These are phyloP conservation scores for Atethmia centrago DNA, from an alignment of 2,888 invertebrate genomes.

Conservation along the genomic window DNA sequence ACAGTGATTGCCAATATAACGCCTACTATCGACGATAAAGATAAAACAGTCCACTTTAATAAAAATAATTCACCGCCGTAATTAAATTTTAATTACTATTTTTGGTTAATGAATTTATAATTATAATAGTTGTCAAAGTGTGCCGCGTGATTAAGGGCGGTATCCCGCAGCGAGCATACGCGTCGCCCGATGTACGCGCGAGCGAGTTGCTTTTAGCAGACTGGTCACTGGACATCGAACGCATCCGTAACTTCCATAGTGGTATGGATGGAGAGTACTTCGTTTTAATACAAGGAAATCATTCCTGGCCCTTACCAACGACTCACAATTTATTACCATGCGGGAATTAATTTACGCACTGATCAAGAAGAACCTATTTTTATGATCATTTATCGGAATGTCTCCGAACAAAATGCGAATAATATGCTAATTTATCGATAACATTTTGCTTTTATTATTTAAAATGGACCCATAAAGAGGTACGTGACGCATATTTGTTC, in stretches of 20 bases:
- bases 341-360: conserved; percentile 55
- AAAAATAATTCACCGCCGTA: conserved; percentile 15
- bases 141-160: conserved; percentile 72
- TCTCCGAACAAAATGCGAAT: conserved; percentile 35
- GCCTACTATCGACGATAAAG: conserved; percentile 30
- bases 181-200: conserved; percentile 77
- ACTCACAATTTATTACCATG: conserved; percentile 59
- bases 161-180: conserved; percentile 70
- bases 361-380: conserved; percentile 53
- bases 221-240: conserved; percentile 86
- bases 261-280: conserved; percentile 74
- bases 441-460: conserved; percentile 50
- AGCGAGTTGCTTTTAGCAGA: conserved; percentile 83
- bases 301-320: conserved; percentile 65
- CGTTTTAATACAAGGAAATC: conserved; percentile 70
- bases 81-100: not conserved
- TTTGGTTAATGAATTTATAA: conserved; percentile 22
- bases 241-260: conserved; percentile 79
- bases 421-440: conserved; percentile 49
- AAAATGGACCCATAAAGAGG: conserved; percentile 35
- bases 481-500: conserved; percentile 56
- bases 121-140: conserved; percentile 37
- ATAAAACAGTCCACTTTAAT: conserved; percentile 50
- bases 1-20: conserved; percentile 37
- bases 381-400: conserved; percentile 50